Conservation (phyloP, 64 coral and sea anemone genomes). For the Astreopora myriophthalma region DNA sequence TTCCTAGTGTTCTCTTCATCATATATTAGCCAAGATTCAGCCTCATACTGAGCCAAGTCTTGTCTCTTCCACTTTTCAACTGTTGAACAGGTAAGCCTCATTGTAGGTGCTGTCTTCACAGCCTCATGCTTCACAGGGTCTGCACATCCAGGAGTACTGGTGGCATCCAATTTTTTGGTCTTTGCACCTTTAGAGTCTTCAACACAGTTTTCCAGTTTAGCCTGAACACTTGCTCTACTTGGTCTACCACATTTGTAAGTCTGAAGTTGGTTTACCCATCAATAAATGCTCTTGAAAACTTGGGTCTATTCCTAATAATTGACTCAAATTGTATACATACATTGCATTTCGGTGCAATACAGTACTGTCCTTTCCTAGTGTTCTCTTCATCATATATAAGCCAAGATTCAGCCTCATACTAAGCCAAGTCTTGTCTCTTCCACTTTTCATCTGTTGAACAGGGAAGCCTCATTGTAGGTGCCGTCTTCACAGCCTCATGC, state of each 20-base stretch:
- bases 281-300: slow-evolving; percentile 35
- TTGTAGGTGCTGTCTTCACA: background rate
- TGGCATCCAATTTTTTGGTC: background rate
- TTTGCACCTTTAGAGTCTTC: background rate
- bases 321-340: slow-evolving; percentile 4
- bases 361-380: background rate
- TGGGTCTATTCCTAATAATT: background rate
- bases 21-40: slow-evolving; percentile 7
- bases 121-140: background rate
- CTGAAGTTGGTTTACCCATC: background rate
- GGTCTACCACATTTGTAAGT: slow-evolving; percentile 45
- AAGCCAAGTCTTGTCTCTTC: background rate
- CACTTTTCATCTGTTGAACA: slow-evolving; percentile 16
- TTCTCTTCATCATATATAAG: slow-evolving; percentile 11
- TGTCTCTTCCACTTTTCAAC: slow-evolving; percentile 8
- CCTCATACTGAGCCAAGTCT: background rate
- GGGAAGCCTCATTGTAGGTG: background rate
- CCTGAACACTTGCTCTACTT: background rate
- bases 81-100: slow-evolving; percentile 1
- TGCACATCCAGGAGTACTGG: background rate
- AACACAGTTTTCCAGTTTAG: background rate
- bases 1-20: background rate
- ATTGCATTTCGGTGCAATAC: slow-evolving; percentile 18
- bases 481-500: background rate
- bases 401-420: background rate